Percentiles rank a stretch among this genome's conserved stretches.
phyloP scores from a whole-genome alignment of 35 echinoderm and acorn worm species.

The Ophiothrix spiculata region DNA sequence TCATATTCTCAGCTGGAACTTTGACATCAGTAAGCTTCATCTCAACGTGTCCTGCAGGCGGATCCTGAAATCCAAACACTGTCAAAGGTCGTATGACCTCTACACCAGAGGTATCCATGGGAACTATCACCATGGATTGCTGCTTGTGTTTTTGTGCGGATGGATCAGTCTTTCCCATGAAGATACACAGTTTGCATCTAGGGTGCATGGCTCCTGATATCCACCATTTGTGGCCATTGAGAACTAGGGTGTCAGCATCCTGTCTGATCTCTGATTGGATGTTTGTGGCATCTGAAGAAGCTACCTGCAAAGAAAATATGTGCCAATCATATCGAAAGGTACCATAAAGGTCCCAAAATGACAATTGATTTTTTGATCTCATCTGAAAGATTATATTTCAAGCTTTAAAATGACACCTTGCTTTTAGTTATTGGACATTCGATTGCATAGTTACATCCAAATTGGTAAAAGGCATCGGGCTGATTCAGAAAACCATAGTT shows the following conservation, averaged over 20 bases:
- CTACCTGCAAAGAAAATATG: no score
- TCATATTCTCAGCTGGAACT: slow-evolving; percentile 79
- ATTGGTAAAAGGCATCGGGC: no score
- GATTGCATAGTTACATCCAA: no score
- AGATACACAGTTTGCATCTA: slow-evolving; percentile 91
- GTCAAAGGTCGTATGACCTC: slow-evolving; percentile 68
- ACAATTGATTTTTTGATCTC: no score
- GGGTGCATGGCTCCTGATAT: slow-evolving; percentile 90
- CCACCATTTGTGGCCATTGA: slow-evolving; percentile 96
- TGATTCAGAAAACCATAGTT: no score
- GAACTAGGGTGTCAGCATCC: slow-evolving; percentile 63
- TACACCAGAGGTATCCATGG: slow-evolving; percentile 88
- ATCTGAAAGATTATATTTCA: no score
- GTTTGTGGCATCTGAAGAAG: slow-evolving; percentile 97
- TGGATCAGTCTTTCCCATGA: slow-evolving; percentile 97
- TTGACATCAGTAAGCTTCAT: slow-evolving; percentile 80
- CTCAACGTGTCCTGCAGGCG: slow-evolving; percentile 88
- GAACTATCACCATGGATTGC: slow-evolving; percentile 96
- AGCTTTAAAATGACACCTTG: no score
- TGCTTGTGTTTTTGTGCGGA: slow-evolving; percentile 59
- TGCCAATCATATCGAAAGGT: no score
- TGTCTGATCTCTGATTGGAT: slow-evolving; percentile 60
- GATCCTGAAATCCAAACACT: slow-evolving; percentile 87
- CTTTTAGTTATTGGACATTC: no score
- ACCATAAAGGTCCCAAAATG: no score